Base-by-base conservation (phyloP, 2,797 vertebrate genomes). In the Falco biarmicus region DNA sequence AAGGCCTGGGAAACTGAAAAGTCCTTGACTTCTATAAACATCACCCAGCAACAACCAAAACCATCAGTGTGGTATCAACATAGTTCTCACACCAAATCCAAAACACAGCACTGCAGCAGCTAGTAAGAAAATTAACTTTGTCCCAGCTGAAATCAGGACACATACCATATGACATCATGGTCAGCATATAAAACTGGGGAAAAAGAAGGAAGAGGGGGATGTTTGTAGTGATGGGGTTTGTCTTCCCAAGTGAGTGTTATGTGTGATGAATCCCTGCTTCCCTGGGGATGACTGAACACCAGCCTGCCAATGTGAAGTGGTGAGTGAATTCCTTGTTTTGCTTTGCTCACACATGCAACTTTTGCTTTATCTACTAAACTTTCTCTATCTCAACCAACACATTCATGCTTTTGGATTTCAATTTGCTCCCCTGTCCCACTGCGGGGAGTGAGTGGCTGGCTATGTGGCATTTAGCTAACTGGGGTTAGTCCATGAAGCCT, bases 251-350 rank as follows among this genome's bases (percentile, higher is more conserved):
- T 78, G 51, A 73, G 37, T 0, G 1, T 50, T 26, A 54, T 0
- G 5, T 0, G 0, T 18, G 71, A 24, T 10, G 28, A 10, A 34
- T 20, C 26, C n/a, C 63, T 48, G 63, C n/a, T 54, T 25, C 65
- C 56, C 56, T 37, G 39, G 66, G n/a, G 3, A 15, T 39, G 70
- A 17, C 25, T 64, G 51, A 41, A 37, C 47, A 50, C 28, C 34
- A 22, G 29, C 21, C n/a, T 48, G 48, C 1, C 5, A 8, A 43
- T 4, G 26, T 43, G 11, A 32, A 59, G 16, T 6, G n/a, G 17
- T 9, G 7, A 88, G 21, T 19, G 12, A 28, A 13, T 25, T 64
- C 29, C 41, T 66, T n/a, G 4, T 26, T 59, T 54, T 70, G 31
- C 63, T 54, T 26, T 66, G 28, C 28, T 69, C 26, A 28, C 17